A percentile compares a stretch with the other conserved stretches of the same genome.
phyloP scores from a whole-genome alignment of 2,113 vertebrate species.

The Hippocampus guttulatus region DNA sequence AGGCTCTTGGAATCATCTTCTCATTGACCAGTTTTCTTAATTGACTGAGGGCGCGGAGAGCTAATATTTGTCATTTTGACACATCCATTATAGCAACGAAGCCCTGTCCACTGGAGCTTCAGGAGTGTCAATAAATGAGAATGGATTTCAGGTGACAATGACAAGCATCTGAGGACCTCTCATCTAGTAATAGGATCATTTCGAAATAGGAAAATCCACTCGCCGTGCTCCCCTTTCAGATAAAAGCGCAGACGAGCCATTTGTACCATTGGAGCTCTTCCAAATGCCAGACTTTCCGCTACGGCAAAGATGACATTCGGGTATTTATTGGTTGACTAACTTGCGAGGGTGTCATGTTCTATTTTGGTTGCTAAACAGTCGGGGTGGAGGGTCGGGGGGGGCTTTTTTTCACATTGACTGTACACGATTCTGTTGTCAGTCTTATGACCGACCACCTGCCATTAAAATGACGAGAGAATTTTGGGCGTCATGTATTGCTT shows the following conservation, averaged over 20 bases:
- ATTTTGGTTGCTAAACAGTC: constrained; percentile 17
- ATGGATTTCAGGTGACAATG: constrained; percentile 48
- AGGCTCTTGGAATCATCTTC: constrained; percentile 26
- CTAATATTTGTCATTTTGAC: constrained; percentile 69
- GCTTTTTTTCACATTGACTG: neutral
- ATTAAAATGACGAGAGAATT: neutral
- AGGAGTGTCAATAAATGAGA: constrained; percentile 63
- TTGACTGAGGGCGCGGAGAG: constrained; percentile 49
- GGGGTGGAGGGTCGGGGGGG: neutral
- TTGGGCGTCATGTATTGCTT: neutral
- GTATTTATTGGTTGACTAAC: constrained; percentile 18
- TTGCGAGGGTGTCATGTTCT: constrained; percentile 6
- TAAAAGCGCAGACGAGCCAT: neutral
- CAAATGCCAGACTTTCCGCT: neutral
- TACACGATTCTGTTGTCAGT: neutral
- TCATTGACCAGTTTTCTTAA: constrained; percentile 60
- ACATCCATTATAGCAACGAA: constrained; percentile 49
- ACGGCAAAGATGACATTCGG: constrained; percentile 12
- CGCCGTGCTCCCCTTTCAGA: neutral
- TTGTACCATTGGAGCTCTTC: neutral
- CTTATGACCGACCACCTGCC: neutral
- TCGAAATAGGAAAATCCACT: constrained; percentile 18
- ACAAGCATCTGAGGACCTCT: constrained; percentile 22
- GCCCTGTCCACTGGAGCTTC: constrained; percentile 55
- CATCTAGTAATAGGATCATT: constrained; percentile 23